These are phyloP conservation scores for Lepidochrysops patricia DNA, from an alignment of 2,888 invertebrate genomes.

Conservation along the genomic window DNA sequence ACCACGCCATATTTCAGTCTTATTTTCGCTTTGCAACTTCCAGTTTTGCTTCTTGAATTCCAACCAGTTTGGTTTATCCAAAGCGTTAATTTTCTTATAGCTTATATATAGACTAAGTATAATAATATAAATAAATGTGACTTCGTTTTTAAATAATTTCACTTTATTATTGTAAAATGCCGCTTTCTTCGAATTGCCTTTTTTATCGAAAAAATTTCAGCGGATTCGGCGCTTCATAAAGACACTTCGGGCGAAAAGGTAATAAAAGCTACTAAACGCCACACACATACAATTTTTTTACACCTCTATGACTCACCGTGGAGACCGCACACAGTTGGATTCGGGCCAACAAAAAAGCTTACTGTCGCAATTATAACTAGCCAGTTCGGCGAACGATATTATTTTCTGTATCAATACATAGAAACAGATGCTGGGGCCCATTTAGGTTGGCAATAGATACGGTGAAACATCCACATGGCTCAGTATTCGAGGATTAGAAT, in stretches of 20 bases:
- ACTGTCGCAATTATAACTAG: slow-evolving; percentile 9
- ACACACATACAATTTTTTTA: slow-evolving; percentile 11
- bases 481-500: too few species aligned
- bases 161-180: too few species aligned
- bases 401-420: slow-evolving; percentile 1
- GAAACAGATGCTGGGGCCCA: not conserved
- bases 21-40: not conserved
- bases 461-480: too few species aligned
- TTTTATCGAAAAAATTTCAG: too few species aligned
- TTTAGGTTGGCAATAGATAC: not conserved
- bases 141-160: too few species aligned
- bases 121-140: too few species aligned
- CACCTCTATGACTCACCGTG: slow-evolving; percentile 14
- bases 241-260: not conserved
- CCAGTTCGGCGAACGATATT: not conserved
- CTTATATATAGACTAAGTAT: too few species aligned
- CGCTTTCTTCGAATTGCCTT: too few species aligned
- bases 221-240: not conserved
- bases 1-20: not conserved
- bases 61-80: not conserved
- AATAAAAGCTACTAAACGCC: not conserved
- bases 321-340: slow-evolving; percentile 11
- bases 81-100: too few species aligned
- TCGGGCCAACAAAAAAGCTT: slow-evolving; percentile 4
- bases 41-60: not conserved